phyloP scores from a whole-genome alignment of 2,113 vertebrate species.

The Ictidomys tridecemlineatus region DNA sequence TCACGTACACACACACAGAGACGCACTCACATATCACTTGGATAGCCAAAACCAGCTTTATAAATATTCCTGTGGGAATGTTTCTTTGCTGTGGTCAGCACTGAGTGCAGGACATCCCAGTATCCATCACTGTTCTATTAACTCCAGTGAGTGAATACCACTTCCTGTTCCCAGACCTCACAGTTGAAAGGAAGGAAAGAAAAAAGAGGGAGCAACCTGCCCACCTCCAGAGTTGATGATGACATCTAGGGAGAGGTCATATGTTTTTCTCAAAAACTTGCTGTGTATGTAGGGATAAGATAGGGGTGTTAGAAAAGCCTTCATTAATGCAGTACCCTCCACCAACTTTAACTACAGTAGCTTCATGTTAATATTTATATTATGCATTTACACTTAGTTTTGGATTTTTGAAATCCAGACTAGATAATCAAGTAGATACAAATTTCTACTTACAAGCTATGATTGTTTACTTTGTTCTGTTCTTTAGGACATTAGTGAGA shows the following conservation, averaged over 20 bases:
- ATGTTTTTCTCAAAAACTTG: not conserved
- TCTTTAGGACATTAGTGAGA: not conserved
- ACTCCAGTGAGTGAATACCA: not conserved
- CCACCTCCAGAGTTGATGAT: not conserved
- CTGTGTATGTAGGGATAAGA: not conserved
- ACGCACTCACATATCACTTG: not conserved
- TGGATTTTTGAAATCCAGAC: not conserved
- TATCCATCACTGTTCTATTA: conserved; percentile 48
- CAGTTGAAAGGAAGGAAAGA: conserved; percentile 1
- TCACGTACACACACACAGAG: not conserved
- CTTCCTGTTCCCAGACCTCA: conserved; percentile 30
- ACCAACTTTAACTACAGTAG: not conserved
- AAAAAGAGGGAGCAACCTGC: not conserved
- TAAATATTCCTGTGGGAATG: conserved; percentile 46
- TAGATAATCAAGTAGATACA: not conserved
- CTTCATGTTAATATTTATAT: conserved; percentile 27
- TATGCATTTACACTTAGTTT: not conserved
- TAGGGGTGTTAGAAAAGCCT: not conserved
- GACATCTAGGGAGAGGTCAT: not conserved
- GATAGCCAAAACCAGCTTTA: conserved; percentile 11
- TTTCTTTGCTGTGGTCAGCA: not conserved
- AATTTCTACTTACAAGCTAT: not conserved
- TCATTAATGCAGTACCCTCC: not conserved
- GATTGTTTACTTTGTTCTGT: not conserved
- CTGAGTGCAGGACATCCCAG: not conserved